Conservation (phyloP, 2,797 vertebrate species). For the Threskiornis aethiopicus region DNA sequence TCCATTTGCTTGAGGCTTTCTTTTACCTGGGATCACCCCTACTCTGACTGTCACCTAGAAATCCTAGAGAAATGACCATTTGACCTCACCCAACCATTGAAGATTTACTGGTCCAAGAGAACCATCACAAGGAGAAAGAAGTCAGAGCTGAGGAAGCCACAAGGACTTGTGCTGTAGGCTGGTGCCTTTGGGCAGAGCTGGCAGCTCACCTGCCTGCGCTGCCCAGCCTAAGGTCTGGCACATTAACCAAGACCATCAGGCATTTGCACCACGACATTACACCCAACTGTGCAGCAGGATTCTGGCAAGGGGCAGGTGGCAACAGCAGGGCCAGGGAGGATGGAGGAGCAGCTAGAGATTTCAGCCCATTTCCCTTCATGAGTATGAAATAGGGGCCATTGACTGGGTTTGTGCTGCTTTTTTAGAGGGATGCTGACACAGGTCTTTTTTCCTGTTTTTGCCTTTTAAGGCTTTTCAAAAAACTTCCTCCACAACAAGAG, state of each 20-base stretch:
- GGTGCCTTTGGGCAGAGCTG: background rate
- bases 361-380: background rate
- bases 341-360: background rate
- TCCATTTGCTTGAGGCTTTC: background rate
- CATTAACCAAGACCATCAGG: accelerated
- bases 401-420: background rate
- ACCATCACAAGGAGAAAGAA: background rate
- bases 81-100: background rate
- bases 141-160: background rate
- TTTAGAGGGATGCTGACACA: background rate
- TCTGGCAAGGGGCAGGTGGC: background rate
- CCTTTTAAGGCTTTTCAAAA: background rate
- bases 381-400: accelerated
- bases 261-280: no score
- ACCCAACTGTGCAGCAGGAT: background rate
- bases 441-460: no score
- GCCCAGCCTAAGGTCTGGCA: background rate
- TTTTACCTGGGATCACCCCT: background rate
- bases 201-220: background rate
- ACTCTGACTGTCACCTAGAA: background rate
- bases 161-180: background rate
- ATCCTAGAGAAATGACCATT: background rate
- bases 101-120: background rate
- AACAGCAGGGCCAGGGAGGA: background rate
- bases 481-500: background rate